Evolutionary conservation across 1,140 invertebrate species (phyloP).

Genomic region (Drosophila baimaii): DNA sequence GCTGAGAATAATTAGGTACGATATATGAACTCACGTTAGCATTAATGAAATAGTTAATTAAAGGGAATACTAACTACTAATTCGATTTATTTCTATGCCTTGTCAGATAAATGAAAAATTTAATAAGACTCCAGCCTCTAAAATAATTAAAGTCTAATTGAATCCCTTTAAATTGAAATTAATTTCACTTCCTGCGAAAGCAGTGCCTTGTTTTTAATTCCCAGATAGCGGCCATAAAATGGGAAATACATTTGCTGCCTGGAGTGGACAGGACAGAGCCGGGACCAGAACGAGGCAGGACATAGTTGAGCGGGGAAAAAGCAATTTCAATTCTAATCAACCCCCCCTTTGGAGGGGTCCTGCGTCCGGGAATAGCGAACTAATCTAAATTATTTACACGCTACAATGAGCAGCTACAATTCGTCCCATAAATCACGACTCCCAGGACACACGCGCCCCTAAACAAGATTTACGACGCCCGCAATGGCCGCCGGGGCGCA

Average conservation of each 20-base stretch:
- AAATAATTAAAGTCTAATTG: constrained; percentile 11
- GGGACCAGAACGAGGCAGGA: not conserved
- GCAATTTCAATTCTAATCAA: constrained; percentile 70
- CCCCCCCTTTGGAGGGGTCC: constrained; percentile 14
- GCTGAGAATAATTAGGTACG: not conserved
- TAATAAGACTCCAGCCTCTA: not conserved
- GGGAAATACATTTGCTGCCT: constrained; percentile 27
- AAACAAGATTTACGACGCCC: constrained; percentile 76
- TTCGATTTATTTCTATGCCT: not conserved
- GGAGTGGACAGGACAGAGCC: constrained; percentile 10
- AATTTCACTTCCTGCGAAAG: constrained; percentile 3
- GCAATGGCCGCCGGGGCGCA: constrained; percentile 41
- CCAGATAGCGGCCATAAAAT: constrained; percentile 44
- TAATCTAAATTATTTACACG: constrained; percentile 83
- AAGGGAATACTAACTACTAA: not conserved
- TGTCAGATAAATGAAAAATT: not conserved
- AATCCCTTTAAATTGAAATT: constrained; percentile 15
- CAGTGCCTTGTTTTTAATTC: constrained; percentile 29
- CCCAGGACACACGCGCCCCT: constrained; percentile 82
- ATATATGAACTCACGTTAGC: too few species aligned
- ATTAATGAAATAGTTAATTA: not conserved
- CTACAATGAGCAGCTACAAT: constrained; percentile 81
- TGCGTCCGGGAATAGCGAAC: constrained; percentile 62
- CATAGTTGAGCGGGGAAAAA: constrained; percentile 16
- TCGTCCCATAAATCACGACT: constrained; percentile 81